Conservation (phyloP, 1,140 invertebrate species). For the Venustaconcha ellipsiformis region DNA sequence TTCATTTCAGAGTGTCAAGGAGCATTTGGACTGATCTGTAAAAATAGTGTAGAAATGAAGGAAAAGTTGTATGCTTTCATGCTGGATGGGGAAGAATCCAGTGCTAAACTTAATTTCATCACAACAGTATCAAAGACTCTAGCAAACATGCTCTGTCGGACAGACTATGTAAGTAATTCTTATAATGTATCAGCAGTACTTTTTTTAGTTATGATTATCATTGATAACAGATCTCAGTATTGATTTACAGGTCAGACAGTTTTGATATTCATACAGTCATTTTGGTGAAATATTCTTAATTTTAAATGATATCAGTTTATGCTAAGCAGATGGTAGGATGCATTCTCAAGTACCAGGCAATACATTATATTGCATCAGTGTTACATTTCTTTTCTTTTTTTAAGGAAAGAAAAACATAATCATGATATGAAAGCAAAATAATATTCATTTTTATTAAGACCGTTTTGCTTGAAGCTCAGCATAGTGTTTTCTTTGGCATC, state of each 20-base stretch:
- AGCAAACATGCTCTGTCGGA: slow-evolving; percentile 69
- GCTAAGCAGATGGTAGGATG: too few species aligned
- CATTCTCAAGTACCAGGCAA: too few species aligned
- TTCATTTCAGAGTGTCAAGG: slow-evolving; percentile 82
- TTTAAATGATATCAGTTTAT: too few species aligned
- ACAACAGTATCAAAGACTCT: slow-evolving; percentile 87
- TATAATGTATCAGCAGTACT: neutral
- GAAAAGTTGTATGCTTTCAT: slow-evolving; percentile 90
- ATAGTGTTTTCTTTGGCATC: too few species aligned
- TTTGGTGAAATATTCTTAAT: too few species aligned
- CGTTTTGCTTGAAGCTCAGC: too few species aligned
- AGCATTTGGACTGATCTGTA: slow-evolving; percentile 81
- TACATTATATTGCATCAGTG: too few species aligned
- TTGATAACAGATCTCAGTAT: neutral
- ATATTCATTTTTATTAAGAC: too few species aligned
- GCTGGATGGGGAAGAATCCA: slow-evolving; percentile 77
- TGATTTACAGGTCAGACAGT: slow-evolving; percentile 1
- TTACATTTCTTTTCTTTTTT: too few species aligned
- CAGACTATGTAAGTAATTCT: slow-evolving; percentile 68
- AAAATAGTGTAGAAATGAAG: slow-evolving; percentile 84
- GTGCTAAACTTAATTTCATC: slow-evolving; percentile 83
- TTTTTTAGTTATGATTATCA: neutral
- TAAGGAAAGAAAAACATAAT: too few species aligned
- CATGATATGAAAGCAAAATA: too few species aligned
- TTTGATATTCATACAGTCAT: neutral